Conservation (phyloP, 2,797 vertebrate genomes). For the Salmo trutta region DNA sequence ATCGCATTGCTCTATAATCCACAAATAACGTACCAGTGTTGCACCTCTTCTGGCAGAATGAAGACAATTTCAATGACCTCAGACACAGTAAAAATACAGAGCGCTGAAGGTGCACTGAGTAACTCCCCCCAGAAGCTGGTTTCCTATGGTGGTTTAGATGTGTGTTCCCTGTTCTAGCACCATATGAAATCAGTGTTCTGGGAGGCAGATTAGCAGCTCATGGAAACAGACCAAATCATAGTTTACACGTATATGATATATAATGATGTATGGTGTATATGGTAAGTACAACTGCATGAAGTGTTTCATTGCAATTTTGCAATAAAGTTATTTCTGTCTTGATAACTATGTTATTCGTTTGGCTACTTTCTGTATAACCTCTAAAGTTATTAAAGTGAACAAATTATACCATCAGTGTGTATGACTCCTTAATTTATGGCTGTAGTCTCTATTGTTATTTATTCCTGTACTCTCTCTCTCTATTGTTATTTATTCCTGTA, state of each 20-base stretch:
- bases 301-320: neutral
- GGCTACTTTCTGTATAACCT: neutral
- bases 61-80: neutral
- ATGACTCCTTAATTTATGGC: neutral
- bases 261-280: conserved; percentile 1
- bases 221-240: conserved; percentile 19
- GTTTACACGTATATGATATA: neutral
- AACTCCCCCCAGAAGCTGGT: conserved; percentile 85
- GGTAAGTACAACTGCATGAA: neutral
- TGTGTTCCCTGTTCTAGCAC: conserved; percentile 94
- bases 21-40: neutral
- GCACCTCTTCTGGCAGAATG: neutral
- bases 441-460: neutral
- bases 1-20: neutral
- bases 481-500: neutral
- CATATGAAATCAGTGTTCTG: conserved; percentile 99
- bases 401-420: neutral
- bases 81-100: neutral
- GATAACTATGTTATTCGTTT: neutral
- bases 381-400: neutral
- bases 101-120: neutral
- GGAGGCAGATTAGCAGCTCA: conserved; percentile 79
- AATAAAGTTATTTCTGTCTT: neutral
- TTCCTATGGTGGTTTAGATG: conserved; percentile 97
- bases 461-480: neutral